These are phyloP conservation scores for Fistularia commersonii DNA, from an alignment of 2,797 vertebrate genomes.

Conservation along the genomic window DNA sequence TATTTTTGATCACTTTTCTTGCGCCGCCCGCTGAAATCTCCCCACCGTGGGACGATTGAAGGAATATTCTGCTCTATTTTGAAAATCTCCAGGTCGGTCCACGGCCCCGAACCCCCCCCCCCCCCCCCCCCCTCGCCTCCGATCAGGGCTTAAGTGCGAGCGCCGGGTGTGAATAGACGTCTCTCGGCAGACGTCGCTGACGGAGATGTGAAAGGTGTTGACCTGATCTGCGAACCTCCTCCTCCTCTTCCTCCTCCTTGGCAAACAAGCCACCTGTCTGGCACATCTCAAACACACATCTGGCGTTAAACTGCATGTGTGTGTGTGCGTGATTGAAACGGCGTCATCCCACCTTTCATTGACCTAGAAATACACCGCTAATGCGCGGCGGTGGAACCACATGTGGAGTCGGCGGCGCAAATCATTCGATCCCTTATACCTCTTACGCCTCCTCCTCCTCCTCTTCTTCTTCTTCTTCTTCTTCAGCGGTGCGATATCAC, in stretches of 20 bases:
- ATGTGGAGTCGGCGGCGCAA: slow-evolving; percentile 43
- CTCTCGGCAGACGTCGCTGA: slow-evolving; percentile 30
- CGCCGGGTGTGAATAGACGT: slow-evolving; percentile 21
- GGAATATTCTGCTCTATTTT: no score
- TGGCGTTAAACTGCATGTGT: slow-evolving; percentile 1
- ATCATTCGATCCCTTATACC: slow-evolving; percentile 42
- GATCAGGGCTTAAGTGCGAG: no score
- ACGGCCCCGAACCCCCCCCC: no score
- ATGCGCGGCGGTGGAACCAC: slow-evolving; percentile 40
- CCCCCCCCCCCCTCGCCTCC: no score
- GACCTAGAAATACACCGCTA: slow-evolving; percentile 42
- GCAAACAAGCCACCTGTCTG: slow-evolving; percentile 43
- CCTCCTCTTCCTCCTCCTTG: slow-evolving; percentile 23
- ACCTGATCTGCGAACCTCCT: slow-evolving; percentile 39
- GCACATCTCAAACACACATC: slow-evolving; percentile 33
- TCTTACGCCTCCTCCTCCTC: slow-evolving; percentile 1
- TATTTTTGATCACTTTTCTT: no score
- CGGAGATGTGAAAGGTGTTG: slow-evolving; percentile 44
- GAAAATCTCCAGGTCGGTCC: no score
- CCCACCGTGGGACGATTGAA: no score
- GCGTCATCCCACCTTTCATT: slow-evolving; percentile 47
- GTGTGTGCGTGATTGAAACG: slow-evolving; percentile 26
- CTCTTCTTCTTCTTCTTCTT: slow-evolving; percentile 20
- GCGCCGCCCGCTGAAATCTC: no score
- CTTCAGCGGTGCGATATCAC: slow-evolving; percentile 64